Conservation (phyloP, 53 echinoderm and acorn worm species). For the Antedon mediterranea region DNA sequence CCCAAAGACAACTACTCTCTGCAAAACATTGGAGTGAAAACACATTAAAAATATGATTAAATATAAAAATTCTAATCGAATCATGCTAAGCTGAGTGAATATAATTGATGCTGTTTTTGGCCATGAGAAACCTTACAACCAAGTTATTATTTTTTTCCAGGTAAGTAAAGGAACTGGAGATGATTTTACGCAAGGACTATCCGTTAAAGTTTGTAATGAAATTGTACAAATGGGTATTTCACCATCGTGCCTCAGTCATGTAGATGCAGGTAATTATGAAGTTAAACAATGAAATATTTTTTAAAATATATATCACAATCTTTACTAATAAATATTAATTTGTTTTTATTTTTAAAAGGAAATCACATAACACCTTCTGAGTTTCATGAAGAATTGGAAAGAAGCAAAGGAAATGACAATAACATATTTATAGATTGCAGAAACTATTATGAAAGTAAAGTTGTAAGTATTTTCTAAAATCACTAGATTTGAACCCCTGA, state of each 20-base stretch:
- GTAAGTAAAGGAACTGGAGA: slow-evolving; percentile 33
- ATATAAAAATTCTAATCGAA: too few species aligned
- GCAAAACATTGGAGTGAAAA: too few species aligned
- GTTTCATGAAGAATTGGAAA: slow-evolving; percentile 39
- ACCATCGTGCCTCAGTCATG: slow-evolving; percentile 27
- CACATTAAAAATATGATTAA: too few species aligned
- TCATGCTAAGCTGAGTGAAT: too few species aligned
- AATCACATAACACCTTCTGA: slow-evolving; percentile 31
- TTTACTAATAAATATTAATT: too few species aligned
- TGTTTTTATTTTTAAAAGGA: slow-evolving; percentile 19
- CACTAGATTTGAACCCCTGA: too few species aligned
- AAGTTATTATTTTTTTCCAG: slow-evolving; percentile 9
- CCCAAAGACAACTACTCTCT: too few species aligned
- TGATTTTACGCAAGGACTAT: slow-evolving; percentile 50
- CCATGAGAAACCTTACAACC: too few species aligned
- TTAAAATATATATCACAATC: too few species aligned
- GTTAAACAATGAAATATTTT: not conserved
- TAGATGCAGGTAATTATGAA: slow-evolving; percentile 46
- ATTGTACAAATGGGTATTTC: slow-evolving; percentile 73
- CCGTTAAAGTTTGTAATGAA: slow-evolving; percentile 36
- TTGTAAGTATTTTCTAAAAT: slow-evolving; percentile 27
- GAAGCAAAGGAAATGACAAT: slow-evolving; percentile 12
- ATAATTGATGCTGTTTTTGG: too few species aligned
- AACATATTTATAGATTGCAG: slow-evolving; percentile 56
- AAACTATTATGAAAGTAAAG: slow-evolving; percentile 73